Conservation (phyloP, 2,888 invertebrate genomes). For the Oligia strigilis region DNA sequence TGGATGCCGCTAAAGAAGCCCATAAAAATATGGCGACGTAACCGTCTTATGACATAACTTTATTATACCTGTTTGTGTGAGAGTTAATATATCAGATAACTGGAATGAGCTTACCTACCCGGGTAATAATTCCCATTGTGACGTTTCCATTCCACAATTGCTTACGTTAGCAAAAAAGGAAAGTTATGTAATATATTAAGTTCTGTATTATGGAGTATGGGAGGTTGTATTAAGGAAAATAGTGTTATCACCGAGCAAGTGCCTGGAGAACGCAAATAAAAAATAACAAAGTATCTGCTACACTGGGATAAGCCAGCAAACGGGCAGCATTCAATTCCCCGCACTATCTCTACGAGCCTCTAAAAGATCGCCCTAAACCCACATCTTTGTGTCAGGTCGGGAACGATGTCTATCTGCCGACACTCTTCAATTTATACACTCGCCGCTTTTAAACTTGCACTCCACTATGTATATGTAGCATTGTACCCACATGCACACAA, state of each 20-base stretch:
- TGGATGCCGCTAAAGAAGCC: conserved; percentile 10
- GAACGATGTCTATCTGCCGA: conserved; percentile 69
- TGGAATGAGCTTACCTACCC: conserved; percentile 49
- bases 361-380: conserved; percentile 79
- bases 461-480: conserved; percentile 6
- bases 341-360: conserved; percentile 81
- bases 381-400: conserved; percentile 74
- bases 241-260: conserved; percentile 75
- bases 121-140: conserved; percentile 48
- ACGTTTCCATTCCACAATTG: conserved; percentile 63
- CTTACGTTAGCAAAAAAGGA: conserved; percentile 68
- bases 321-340: conserved; percentile 85
- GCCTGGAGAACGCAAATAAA: conserved; percentile 74
- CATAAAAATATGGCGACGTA: conserved; percentile 28
- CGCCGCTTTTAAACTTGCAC: conserved; percentile 35
- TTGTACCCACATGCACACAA: conserved; percentile 6
- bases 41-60: conserved; percentile 16
- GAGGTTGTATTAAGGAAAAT: conserved; percentile 76
- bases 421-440: conserved; percentile 66
- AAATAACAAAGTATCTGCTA: conserved; percentile 83
- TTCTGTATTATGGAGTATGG: conserved; percentile 69
- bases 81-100: conserved; percentile 49
- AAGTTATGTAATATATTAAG: conserved; percentile 73
- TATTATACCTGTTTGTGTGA: conserved; percentile 47
- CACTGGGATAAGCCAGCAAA: conserved; percentile 82